Base-by-base conservation (phyloP, 2,888 invertebrate species). In the Orthosia incerta region DNA sequence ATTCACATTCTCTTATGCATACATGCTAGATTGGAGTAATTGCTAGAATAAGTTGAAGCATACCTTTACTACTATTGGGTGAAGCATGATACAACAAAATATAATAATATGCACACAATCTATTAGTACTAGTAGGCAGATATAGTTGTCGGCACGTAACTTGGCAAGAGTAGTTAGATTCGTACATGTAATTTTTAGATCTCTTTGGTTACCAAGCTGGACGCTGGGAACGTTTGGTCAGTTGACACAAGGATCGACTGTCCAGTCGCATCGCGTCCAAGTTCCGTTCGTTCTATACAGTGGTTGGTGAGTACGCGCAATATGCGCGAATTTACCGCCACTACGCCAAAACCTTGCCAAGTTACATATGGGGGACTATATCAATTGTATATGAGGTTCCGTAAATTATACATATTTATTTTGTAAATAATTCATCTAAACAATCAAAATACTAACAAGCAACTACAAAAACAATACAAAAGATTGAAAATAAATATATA, bases 11-110 rank as follows among this genome's bases (percentile, higher is more conserved):
- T 66, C 3, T 1, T 67, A 51, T 4, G 50, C n/a, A 15, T 5
- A 77, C 77, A 76, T 71, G 62, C 71, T 62, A 63, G 9, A 15
- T 23, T 50, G 55, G 1, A 56, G 16, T 46, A 31, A 61, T 18
- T 45, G n/a, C 45, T 45, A 60, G 45, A 16, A 23, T 55, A 26
- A 56, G 48, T 50, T 16, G 4, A 63, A 16, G 53, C 26, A 63
- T 63, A 45, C 45, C 3, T 18, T 26, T 76, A 50, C 53, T 48
- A 60, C 39, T 26, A 57, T 57, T 51, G 16, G 18, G 46, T 55
- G 45, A 68, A 39, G 46, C 39, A 61, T 45, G 18, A 65, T 18
- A 45, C 20, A 51, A 75, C 7, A 62, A 59, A 50, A 4, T n/a
- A 3, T n/a, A 26, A 53, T 23, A 63, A 51, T 31, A 61, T 73